These are phyloP conservation scores for Ctenosaura bakeri DNA, from an alignment of 2,797 vertebrate genomes.

Conservation along the genomic window DNA sequence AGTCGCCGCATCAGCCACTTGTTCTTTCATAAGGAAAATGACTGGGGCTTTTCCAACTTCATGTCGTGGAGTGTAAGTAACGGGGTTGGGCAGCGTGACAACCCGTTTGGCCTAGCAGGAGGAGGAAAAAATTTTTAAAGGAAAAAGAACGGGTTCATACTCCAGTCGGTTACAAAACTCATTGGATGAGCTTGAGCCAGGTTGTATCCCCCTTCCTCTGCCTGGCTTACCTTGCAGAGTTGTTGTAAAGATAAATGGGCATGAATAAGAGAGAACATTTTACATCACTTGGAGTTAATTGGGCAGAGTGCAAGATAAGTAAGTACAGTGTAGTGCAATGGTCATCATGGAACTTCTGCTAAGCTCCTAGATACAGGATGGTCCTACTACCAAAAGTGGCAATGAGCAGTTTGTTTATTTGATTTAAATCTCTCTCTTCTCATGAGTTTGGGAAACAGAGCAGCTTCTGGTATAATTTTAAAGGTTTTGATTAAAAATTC, in stretches of 20 bases:
- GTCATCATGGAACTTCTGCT: background rate
- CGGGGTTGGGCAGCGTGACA: background rate
- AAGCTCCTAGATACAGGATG: background rate
- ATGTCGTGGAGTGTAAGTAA: constrained; percentile 99
- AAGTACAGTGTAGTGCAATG: background rate
- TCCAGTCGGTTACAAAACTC: too few species aligned
- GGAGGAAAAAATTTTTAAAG: background rate
- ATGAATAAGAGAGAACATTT: background rate
- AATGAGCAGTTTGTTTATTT: too few species aligned
- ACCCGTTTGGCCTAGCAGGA: too few species aligned
- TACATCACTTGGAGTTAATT: background rate
- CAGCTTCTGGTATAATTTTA: too few species aligned
- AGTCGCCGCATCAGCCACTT: constrained; percentile 98
- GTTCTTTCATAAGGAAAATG: constrained; percentile 99
- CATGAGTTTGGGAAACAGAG: too few species aligned
- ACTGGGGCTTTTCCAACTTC: constrained; percentile 99
- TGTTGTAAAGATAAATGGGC: background rate
- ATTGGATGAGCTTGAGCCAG: background rate
- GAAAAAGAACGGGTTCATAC: background rate
- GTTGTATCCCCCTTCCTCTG: too few species aligned
- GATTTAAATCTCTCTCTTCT: too few species aligned
- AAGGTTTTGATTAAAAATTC: too few species aligned
- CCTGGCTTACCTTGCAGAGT: background rate
- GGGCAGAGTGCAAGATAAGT: background rate
- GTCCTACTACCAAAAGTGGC: background rate